Evolutionary conservation across 2,888 invertebrate species (phyloP), one percentile per base, ranked within the genome.

Genomic region (Entomobrya multifasciata): DNA sequence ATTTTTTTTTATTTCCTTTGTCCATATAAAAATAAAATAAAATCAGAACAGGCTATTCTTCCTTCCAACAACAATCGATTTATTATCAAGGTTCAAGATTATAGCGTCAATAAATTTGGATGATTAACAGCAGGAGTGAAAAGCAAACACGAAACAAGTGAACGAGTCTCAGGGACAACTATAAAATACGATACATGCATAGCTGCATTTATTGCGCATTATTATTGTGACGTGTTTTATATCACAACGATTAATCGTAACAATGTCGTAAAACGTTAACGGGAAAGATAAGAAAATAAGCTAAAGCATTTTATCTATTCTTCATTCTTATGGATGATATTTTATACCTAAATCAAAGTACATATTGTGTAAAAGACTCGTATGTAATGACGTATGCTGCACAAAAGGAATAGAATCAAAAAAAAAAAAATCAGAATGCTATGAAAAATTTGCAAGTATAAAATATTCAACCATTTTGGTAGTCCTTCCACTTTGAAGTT

Each of bases 121-220:
- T 86, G 86, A 86, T 65, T 86, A 86, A 80, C 80, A 86, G 86
- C 57, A 81, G 86, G 86, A 81, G 80, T 52, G 76, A 67, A 65
- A 86, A 49, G 22, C 52, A 65, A 84, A 30, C 20, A 57, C 41
- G 70, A 74, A 52, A 17, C 30, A 55, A 15, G 22, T 13, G 41
- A 76, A 81, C 81, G 44, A 81, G 83, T 83, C 81, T 55, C 36
- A 36, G 57, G 30, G 17, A 20, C 57, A 44, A n/a, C 70, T 44
- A 52, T 72, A 25, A 27, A 72, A 52, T 52, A 13, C 36, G 30
- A n/a, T 41, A 65, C n/a, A 65, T 36, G 8, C 22, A 17, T 47
- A 36, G 30, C 6, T 20, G 20, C 13, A n/a, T 41, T 41, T 36
- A 36, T 8, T 36, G 36, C 36, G 36, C 36, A 36, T 36, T 36